Conservation (phyloP, 2,888 invertebrate genomes). For the Entomobrya multifasciata region DNA sequence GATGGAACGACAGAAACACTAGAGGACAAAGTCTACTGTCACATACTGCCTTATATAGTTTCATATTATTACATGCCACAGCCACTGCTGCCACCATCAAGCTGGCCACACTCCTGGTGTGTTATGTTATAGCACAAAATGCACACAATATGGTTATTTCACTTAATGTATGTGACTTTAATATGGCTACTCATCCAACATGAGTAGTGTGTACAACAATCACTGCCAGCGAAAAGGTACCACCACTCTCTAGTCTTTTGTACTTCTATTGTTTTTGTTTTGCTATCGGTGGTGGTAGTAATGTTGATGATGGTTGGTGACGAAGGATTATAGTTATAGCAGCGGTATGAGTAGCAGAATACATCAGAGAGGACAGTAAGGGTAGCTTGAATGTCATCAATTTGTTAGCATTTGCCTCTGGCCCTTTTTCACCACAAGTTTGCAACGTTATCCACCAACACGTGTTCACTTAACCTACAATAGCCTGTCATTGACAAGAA, state of each 20-base stretch:
- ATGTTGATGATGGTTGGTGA: not conserved
- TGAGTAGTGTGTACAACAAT: too few relatives aligned
- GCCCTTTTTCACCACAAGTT: not conserved
- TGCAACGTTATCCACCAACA: not conserved
- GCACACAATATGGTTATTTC: too few relatives aligned
- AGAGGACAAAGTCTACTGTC: conserved; percentile 67
- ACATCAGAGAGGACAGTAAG: conserved; percentile 55
- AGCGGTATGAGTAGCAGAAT: conserved; percentile 42
- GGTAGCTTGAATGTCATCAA: conserved; percentile 65
- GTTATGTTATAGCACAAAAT: too few relatives aligned
- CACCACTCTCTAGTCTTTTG: too few relatives aligned
- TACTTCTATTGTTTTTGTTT: not conserved
- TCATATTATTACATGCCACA: not conserved
- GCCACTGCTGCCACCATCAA: not conserved
- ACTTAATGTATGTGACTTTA: too few relatives aligned
- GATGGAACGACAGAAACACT: conserved; percentile 69
- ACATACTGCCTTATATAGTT: too few relatives aligned
- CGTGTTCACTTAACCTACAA: not conserved
- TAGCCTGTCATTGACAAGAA: too few relatives aligned
- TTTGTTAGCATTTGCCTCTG: conserved; percentile 51
- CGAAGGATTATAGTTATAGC: too few relatives aligned
- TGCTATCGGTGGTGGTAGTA: not conserved
- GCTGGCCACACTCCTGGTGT: not conserved
- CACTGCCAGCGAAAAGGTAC: too few relatives aligned
- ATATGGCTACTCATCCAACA: too few relatives aligned